These are phyloP conservation scores for Boulengeromyrus knoepffleri DNA, from an alignment of 2,113 vertebrate genomes.

Conservation along the genomic window DNA sequence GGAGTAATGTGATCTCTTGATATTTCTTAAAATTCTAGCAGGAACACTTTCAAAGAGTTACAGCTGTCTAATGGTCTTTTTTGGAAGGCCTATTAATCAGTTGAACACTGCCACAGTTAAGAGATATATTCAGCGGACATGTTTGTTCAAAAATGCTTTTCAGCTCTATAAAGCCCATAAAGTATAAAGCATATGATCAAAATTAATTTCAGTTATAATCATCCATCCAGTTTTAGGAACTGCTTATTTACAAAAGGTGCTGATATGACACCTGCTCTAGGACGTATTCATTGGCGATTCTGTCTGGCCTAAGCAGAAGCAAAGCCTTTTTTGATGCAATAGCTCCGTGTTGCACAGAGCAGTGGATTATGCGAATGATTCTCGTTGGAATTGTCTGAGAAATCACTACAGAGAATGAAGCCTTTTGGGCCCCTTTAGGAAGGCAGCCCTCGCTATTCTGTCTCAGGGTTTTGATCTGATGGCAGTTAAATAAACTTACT, in stretches of 20 bases:
- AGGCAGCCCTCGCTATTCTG: neutral
- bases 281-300: neutral
- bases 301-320: neutral
- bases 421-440: neutral
- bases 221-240: neutral
- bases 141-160: neutral
- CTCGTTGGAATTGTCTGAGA: neutral
- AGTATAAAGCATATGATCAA: neutral
- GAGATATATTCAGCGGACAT: neutral
- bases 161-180: neutral
- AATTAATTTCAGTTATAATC: neutral
- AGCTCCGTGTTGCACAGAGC: neutral
- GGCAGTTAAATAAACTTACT: conserved; percentile 60
- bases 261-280: neutral
- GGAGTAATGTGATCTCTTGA: no score
- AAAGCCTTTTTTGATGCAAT: neutral
- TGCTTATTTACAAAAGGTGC: neutral
- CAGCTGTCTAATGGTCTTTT: neutral
- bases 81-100: neutral
- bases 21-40: neutral
- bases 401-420: neutral
- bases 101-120: neutral
- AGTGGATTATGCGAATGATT: neutral
- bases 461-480: neutral
- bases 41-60: neutral